These are phyloP conservation scores for Ectemnius cavifrons DNA, from an alignment of 2,888 invertebrate species.

Conservation along the genomic window DNA sequence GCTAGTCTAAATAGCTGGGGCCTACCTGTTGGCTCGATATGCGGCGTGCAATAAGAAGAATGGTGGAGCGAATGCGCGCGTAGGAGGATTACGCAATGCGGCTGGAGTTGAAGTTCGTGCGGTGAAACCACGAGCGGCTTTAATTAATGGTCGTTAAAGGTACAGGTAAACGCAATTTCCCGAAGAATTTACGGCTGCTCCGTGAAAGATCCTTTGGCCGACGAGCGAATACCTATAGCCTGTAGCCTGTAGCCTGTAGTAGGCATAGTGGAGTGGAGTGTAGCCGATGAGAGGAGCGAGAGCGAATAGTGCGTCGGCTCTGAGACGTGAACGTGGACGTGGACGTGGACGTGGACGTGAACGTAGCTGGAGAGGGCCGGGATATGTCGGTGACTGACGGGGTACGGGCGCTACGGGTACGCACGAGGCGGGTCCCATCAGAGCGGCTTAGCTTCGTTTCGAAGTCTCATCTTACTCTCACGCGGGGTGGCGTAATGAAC, in stretches of 20 bases:
- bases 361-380: slow-evolving; percentile 28
- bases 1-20: too few relatives aligned
- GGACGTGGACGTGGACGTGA: too few relatives aligned
- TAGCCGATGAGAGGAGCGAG: neutral
- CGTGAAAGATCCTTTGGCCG: slow-evolving; percentile 38
- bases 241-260: neutral
- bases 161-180: slow-evolving; percentile 56
- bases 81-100: slow-evolving; percentile 49
- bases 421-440: slow-evolving; percentile 63
- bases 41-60: neutral
- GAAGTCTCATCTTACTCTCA: slow-evolving; percentile 73
- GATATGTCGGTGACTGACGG: slow-evolving; percentile 11
- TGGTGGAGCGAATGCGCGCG: slow-evolving; percentile 14
- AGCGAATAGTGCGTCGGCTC: neutral
- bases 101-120: neutral
- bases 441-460: slow-evolving; percentile 64
- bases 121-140: slow-evolving; percentile 38
- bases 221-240: neutral
- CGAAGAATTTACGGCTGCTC: slow-evolving; percentile 53
- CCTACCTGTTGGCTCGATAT: too few relatives aligned
- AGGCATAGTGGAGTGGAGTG: neutral
- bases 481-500: slow-evolving; percentile 76
- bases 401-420: slow-evolving; percentile 44
- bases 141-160: slow-evolving; percentile 54
- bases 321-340: neutral